Evolutionary conservation across 2,797 vertebrate species (phyloP), one percentile per base, ranked within the genome.

Genomic region (Sarcophilus harrisii): DNA sequence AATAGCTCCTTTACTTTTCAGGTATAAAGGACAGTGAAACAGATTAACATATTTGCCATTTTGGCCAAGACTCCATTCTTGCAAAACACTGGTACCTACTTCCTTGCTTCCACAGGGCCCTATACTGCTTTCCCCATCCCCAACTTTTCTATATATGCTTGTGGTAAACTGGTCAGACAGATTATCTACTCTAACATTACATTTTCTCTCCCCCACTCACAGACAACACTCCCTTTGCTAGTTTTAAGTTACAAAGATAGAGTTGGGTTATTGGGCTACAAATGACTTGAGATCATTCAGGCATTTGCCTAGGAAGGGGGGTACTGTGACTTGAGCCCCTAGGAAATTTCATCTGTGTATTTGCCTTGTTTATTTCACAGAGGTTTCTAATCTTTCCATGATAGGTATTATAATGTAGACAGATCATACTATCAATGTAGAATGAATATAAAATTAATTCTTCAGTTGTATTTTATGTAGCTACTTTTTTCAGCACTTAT

Each of bases 401-500:
- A 96, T n/a, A 58, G 14, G 8, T 57, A 49, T 92, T 52, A 28
- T 12, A 12, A 3, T 87, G 16, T 38, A 16, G 90, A 90, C 14
- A 30, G 45, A 66, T 96, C 55, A 95, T 91, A 60, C 27, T 60
- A 90, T 32, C 93, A 94, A 93, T 45, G 32, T 54, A 95, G 92
- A 52, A 12, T 95, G 73, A 91, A 29, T 81, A 28, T 93, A 92
- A 90, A 93, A 49, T 55, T 87, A 87, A 93, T 95, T 95, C 81
- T 91, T 92, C 91, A 92, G 66, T 32, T 10, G 28, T 87, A 32
- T 93, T 93, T 95, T 93, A 29, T 57, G 13, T 91, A 28, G 45
- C 95, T 45, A 27, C 28, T 96, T 93, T 92, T 49, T 95, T 95
- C 60, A 90, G 49, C 91, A 92, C 87, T 94, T 92, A 93, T 58